Conservation (phyloP, 1,140 invertebrate species). For the Lepidurus packardi region DNA sequence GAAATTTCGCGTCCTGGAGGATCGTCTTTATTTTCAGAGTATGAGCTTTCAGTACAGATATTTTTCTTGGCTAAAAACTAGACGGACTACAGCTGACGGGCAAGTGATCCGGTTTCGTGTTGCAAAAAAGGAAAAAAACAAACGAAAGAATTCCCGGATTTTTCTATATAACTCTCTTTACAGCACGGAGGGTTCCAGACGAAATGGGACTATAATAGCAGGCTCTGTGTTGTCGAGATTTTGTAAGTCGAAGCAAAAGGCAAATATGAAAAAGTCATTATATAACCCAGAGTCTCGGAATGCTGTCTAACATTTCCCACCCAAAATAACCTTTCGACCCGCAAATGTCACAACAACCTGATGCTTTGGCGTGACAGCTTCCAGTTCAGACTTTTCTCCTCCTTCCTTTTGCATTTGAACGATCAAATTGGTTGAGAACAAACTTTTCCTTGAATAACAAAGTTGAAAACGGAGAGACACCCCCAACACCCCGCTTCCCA, state of each 20-base stretch:
- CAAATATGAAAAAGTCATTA: slow-evolving; percentile 19
- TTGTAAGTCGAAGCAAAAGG: neutral
- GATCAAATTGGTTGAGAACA: neutral
- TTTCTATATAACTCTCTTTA: no score
- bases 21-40: no score
- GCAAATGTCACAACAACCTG: slow-evolving; percentile 13
- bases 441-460: neutral
- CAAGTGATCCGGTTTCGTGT: no score
- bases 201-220: neutral
- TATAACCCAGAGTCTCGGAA: slow-evolving; percentile 3
- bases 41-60: no score
- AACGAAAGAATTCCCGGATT: no score
- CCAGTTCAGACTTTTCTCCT: neutral
- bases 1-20: no score
- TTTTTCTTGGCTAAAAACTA: no score
- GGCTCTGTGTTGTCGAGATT: slow-evolving; percentile 11
- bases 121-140: no score
- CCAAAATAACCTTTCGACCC: slow-evolving; percentile 18
- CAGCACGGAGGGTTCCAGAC: no score
- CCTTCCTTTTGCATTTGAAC: neutral
- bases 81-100: no score
- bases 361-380: neutral
- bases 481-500: no score
- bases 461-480: no score
- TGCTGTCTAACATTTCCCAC: neutral